Conservation (phyloP, 1,140 invertebrate species). For the Cyclina sinensis region DNA sequence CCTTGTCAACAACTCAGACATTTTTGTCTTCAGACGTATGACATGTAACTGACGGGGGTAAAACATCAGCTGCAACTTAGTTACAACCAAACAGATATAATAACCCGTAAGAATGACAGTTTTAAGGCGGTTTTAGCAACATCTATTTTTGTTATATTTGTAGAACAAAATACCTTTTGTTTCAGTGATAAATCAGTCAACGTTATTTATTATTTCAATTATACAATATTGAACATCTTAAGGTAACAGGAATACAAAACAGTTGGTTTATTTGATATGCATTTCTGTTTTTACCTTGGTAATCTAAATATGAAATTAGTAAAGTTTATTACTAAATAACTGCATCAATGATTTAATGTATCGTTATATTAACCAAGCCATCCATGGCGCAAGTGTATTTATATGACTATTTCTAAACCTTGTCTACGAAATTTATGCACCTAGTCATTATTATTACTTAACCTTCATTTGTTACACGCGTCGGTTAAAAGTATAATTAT, state of each 20-base stretch:
- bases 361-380: too few species aligned
- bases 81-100: conserved; percentile 1
- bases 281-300: too few species aligned
- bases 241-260: too few species aligned
- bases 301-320: too few species aligned
- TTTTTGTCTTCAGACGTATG: not conserved
- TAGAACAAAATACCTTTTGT: conserved; percentile 23
- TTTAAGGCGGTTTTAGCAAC: conserved; percentile 3
- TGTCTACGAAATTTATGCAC: conserved; percentile 15
- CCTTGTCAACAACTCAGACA: not conserved
- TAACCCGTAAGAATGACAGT: conserved; percentile 9
- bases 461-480: conserved; percentile 58
- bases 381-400: too few species aligned
- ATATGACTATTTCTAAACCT: not conserved
- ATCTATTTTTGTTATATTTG: not conserved
- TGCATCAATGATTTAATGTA: too few species aligned
- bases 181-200: not conserved
- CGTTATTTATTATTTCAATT: not conserved
- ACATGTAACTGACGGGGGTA: not conserved
- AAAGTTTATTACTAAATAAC: too few species aligned
- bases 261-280: too few species aligned
- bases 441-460: conserved; percentile 46
- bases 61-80: not conserved
- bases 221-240: too few species aligned
- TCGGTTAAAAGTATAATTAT: conserved; percentile 30